Evolutionary conservation across 2,113 vertebrate species (phyloP).

Genomic region (Psettodes erumei): DNA sequence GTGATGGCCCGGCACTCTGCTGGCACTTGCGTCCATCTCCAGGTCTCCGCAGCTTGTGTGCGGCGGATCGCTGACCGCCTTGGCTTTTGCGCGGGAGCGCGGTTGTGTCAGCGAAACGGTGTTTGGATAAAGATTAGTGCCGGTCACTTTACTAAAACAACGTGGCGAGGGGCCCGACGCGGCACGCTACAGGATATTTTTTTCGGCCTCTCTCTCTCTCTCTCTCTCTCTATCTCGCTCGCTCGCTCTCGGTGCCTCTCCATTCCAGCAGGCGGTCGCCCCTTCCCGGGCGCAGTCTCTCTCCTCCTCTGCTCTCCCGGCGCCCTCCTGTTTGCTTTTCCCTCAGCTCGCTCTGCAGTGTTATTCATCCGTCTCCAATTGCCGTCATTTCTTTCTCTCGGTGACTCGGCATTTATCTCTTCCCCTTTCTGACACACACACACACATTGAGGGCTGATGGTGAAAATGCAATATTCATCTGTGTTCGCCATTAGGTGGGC

Average conservation of each 20-base stretch:
- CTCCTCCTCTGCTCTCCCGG: slow-evolving; percentile 38
- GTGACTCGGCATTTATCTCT: slow-evolving; percentile 62
- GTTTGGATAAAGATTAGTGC: slow-evolving; percentile 43
- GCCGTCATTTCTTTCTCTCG: slow-evolving; percentile 24
- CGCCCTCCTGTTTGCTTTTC: slow-evolving; percentile 44
- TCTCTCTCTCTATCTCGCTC: slow-evolving; percentile 19
- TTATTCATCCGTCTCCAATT: slow-evolving; percentile 34
- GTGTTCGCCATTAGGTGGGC: slow-evolving; percentile 74
- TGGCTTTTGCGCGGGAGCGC: slow-evolving; percentile 7
- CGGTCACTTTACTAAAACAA: slow-evolving; percentile 47
- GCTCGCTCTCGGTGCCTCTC: too few species aligned
- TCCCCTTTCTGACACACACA: slow-evolving; percentile 27
- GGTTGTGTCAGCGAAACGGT: slow-evolving; percentile 35
- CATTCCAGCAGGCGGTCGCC: slow-evolving; percentile 27
- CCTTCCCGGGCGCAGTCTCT: slow-evolving; percentile 50
- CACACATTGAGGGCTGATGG: slow-evolving; percentile 33
- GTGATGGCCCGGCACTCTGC: neutral
- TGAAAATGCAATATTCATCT: slow-evolving; percentile 74
- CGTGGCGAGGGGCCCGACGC: slow-evolving; percentile 42
- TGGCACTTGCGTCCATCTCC: neutral
- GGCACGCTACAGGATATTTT: slow-evolving; percentile 10
- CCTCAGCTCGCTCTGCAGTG: slow-evolving; percentile 32
- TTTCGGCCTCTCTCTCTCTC: neutral
- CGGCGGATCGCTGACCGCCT: slow-evolving; percentile 10
- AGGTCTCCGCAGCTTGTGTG: neutral